These are phyloP conservation scores for Brotula barbata DNA, from an alignment of 2,797 vertebrate species.

Conservation along the genomic window DNA sequence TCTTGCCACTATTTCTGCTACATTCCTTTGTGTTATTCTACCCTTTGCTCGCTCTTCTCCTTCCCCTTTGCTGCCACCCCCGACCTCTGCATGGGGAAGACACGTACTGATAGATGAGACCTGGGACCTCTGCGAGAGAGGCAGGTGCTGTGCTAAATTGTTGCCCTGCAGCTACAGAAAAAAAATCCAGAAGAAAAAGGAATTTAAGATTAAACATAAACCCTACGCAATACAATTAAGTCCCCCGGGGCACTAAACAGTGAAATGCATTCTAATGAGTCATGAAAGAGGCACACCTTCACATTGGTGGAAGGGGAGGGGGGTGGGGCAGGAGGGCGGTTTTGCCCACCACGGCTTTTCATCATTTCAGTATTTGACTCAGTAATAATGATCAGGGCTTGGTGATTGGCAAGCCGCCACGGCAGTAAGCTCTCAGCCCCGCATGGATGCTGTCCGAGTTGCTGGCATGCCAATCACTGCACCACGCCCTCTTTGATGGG, in stretches of 20 bases:
- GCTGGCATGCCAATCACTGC: constrained; percentile 64
- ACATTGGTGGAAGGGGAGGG: constrained; percentile 19
- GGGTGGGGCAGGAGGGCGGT: constrained; percentile 7
- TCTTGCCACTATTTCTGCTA: constrained; percentile 75
- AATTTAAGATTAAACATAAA: constrained; percentile 88
- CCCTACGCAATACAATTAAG: constrained; percentile 83
- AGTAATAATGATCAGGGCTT: constrained; percentile 51
- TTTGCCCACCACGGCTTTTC: constrained; percentile 50
- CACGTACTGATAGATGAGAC: constrained; percentile 77
- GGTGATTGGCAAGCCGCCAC: constrained; percentile 58
- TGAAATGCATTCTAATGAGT: constrained; percentile 78
- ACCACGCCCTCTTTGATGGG: constrained; percentile 59
- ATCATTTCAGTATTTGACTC: constrained; percentile 51
- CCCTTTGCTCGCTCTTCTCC: constrained; percentile 65
- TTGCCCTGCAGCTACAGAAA: constrained; percentile 84
- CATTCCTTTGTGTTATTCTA: constrained; percentile 88
- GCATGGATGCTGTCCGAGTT: constrained; percentile 48
- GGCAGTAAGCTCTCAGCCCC: constrained; percentile 41
- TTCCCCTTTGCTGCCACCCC: constrained; percentile 55
- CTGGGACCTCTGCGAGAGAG: constrained; percentile 76
- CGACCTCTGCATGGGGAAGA: constrained; percentile 54
- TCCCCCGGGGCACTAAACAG: constrained; percentile 80
- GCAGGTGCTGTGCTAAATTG: constrained; percentile 89
- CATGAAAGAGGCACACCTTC: constrained; percentile 74
- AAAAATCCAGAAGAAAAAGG: constrained; percentile 68